phyloP scores from a whole-genome alignment of 1,140 invertebrate species.

The Calliphora vicina region DNA sequence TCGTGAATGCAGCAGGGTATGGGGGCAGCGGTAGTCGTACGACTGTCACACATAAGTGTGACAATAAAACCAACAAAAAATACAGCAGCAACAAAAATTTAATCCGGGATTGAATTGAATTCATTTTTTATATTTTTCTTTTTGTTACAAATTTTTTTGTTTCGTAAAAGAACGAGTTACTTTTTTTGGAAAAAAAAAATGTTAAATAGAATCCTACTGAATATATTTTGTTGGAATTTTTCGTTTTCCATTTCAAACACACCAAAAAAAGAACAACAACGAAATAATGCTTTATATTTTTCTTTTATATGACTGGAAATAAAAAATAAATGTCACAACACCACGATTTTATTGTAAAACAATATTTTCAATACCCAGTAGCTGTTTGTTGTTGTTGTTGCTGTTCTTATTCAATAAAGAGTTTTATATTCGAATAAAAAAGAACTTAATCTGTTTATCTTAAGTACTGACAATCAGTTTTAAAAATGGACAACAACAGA shows the following conservation, averaged over 20 bases:
- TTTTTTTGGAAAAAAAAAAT: neutral
- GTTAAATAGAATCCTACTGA: neutral
- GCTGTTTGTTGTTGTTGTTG: neutral
- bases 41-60: constrained; percentile 8
- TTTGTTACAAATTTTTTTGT: neutral
- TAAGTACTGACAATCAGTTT: constrained; percentile 16
- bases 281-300: neutral
- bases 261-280: neutral
- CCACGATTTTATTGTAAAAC: constrained; percentile 16
- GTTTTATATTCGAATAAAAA: neutral
- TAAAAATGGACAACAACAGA: neutral
- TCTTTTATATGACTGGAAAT: neutral
- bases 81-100: neutral
- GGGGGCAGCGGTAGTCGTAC: neutral
- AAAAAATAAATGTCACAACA: neutral
- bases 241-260: neutral
- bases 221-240: neutral
- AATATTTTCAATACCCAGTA: constrained; percentile 14
- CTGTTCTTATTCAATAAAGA: neutral
- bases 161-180: neutral
- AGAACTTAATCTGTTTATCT: constrained; percentile 3
- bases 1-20: neutral
- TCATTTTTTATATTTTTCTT: neutral
- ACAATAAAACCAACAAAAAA: neutral
- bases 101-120: neutral